These are phyloP conservation scores for Gobius niger DNA, from an alignment of 2,113 vertebrate genomes.

Conservation along the genomic window DNA sequence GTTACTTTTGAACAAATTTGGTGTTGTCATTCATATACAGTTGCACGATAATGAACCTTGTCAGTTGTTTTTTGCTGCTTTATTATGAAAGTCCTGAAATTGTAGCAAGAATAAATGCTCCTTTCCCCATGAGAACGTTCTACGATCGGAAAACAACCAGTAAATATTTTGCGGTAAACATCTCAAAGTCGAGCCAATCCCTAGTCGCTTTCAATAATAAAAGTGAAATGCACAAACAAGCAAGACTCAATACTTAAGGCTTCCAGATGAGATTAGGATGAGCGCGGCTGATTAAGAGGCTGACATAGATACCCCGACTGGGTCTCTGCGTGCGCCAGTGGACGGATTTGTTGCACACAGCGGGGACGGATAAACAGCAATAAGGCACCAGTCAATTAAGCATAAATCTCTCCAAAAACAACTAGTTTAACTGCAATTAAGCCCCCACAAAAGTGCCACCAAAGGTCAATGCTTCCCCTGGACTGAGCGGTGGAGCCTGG, in stretches of 20 bases:
- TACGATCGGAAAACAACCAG: not conserved
- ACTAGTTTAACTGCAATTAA: slow-evolving; percentile 67
- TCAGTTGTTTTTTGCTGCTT: too few relatives aligned
- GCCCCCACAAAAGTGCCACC: slow-evolving; percentile 42
- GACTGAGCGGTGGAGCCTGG: slow-evolving; percentile 56
- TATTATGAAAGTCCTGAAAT: too few relatives aligned
- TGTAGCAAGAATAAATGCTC: too few relatives aligned
- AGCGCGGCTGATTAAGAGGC: slow-evolving; percentile 58
- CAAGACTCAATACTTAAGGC: slow-evolving; percentile 50
- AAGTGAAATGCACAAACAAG: slow-evolving; percentile 63
- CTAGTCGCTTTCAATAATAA: slow-evolving; percentile 41
- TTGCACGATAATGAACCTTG: too few relatives aligned
- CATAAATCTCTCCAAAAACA: slow-evolving; percentile 61
- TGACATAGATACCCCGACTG: slow-evolving; percentile 61
- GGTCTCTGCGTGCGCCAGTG: slow-evolving; percentile 36
- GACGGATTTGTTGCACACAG: slow-evolving; percentile 48
- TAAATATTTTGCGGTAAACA: not conserved
- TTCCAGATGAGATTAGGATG: slow-evolving; percentile 60
- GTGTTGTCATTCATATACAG: too few relatives aligned
- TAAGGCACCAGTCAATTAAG: slow-evolving; percentile 67
- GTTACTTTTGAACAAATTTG: too few relatives aligned
- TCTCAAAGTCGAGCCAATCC: not conserved
- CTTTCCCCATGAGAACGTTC: not conserved
- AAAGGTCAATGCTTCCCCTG: slow-evolving; percentile 28
- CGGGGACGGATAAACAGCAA: slow-evolving; percentile 55